Base-by-base conservation (phyloP, 2,113 vertebrate genomes). In the Megaleporinus macrocephalus region DNA sequence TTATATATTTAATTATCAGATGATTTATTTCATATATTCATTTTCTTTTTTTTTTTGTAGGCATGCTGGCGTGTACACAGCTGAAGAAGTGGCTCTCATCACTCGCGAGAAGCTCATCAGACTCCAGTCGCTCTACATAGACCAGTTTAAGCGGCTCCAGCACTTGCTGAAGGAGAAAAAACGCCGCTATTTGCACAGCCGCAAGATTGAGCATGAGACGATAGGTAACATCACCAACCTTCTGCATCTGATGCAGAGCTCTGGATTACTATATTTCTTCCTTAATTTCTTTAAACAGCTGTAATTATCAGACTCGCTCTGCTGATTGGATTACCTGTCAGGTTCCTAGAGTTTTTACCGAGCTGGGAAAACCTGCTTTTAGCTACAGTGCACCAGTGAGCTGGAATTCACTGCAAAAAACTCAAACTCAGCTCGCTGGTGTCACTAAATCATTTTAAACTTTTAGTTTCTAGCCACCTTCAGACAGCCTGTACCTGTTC, bases 121-220 rank as follows among this genome's bases (percentile, higher is more conserved):
- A 5, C 94, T 99, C 27, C 98, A 99, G 84, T 99, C 97, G 0
- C 95, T 99, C 51, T 99, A 99, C 88, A 99, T 99, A 0, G 98
- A 99, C 89, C 98, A 99, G 90, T 99, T 99, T 94, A 99, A 99
- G 82, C 91, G 97, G 0, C 94, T 99, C 62, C 98, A 99, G 90
- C 97, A 99, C 88, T 91, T 99, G 4, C 94, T 99, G 20, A 98
- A 99, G 88, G 98, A 99, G 92, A 98, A 98, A 87, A 99, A 97
- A 24, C 94, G 97, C 0, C 89, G 94, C 0, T 99, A 95, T 84
- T 92, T 99, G 85, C 98, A 99, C 89, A 96, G 91, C 87, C 93
- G 97, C 53, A 98, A 96, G 89, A 91, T 91, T 77, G 98, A 99
- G 79, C 96, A 98, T 0, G 97, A 99, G 73, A 93, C 95, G 74